Conservation (phyloP, 1,140 invertebrate species). For the Rhyzopertha dominica region DNA sequence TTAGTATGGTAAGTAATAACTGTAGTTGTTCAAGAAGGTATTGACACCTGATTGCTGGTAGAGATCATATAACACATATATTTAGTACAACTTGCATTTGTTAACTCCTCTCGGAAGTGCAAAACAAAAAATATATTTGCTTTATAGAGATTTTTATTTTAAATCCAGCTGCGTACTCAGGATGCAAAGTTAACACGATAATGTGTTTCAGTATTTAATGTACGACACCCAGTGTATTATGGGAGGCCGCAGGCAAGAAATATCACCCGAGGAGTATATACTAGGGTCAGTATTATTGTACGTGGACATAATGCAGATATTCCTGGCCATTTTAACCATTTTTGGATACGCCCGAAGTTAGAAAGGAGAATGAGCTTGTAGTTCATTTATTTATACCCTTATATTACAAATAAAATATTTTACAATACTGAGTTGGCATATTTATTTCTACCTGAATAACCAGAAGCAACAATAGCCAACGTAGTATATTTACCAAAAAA, state of each 20-base stretch:
- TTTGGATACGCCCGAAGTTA: too few species aligned
- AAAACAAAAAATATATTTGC: too few species aligned
- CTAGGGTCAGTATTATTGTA: conserved; percentile 30
- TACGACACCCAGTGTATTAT: conserved; percentile 35
- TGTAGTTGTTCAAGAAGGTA: background rate
- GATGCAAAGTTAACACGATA: background rate
- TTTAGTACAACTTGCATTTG: too few species aligned
- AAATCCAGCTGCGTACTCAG: conserved; percentile 7
- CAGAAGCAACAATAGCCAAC: too few species aligned
- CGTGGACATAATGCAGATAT: conserved; percentile 35
- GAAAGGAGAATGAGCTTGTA: too few species aligned
- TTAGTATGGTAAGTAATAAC: conserved; percentile 2
- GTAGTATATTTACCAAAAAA: too few species aligned
- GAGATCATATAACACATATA: conserved; percentile 9
- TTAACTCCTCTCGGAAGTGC: too few species aligned
- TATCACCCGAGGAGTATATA: conserved; percentile 37
- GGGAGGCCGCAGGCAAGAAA: conserved; percentile 26
- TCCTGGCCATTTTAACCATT: too few species aligned
- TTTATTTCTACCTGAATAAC: too few species aligned
- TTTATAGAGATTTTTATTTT: conserved; percentile 5
- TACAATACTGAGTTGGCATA: too few species aligned
- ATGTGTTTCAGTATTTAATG: conserved; percentile 21
- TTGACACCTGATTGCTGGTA: conserved; percentile 8
- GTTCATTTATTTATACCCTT: too few species aligned
- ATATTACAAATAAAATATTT: too few species aligned